Evolutionary conservation across 1,140 invertebrate genomes (phyloP).

Genomic region (Dendroctonus ponderosae): DNA sequence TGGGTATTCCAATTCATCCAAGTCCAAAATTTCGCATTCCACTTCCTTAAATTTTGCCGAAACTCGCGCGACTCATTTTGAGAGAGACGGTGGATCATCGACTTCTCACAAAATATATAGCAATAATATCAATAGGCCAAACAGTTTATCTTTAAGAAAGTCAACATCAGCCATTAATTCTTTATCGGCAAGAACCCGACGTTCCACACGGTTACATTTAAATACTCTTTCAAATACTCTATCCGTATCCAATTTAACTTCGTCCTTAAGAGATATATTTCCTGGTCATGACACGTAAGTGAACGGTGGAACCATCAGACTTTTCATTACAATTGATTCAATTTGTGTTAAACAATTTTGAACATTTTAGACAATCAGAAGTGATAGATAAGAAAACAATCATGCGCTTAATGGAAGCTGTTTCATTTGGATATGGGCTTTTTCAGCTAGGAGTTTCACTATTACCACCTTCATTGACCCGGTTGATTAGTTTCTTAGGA

Average conservation of each 20-base stretch:
- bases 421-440: conserved; percentile 72
- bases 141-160: conserved; percentile 25
- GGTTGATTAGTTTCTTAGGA: conserved; percentile 69
- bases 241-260: conserved; percentile 14
- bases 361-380: conserved; percentile 8
- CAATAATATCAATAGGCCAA: conserved; percentile 19
- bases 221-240: conserved; percentile 12
- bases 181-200: conserved; percentile 3
- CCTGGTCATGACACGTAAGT: not conserved
- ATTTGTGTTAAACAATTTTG: no score
- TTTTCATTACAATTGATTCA: no score
- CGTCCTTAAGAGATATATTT: conserved; percentile 24
- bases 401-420: conserved; percentile 63
- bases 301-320: no score
- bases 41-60: conserved; percentile 13
- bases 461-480: conserved; percentile 65
- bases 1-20: conserved; percentile 27
- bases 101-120: no score
- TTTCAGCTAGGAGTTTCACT: conserved; percentile 72
- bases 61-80: no score
- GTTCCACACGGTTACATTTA: conserved; percentile 15
- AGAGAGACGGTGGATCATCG: no score
- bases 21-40: conserved; percentile 24
- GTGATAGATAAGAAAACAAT: conserved; percentile 52
- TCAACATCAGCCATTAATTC: conserved; percentile 19